Percentiles rank a stretch among this genome's conserved stretches.
These are phyloP conservation scores for Lissocephala sabroskyi DNA, from an alignment of 2,888 invertebrate genomes.

Conservation along the genomic window DNA sequence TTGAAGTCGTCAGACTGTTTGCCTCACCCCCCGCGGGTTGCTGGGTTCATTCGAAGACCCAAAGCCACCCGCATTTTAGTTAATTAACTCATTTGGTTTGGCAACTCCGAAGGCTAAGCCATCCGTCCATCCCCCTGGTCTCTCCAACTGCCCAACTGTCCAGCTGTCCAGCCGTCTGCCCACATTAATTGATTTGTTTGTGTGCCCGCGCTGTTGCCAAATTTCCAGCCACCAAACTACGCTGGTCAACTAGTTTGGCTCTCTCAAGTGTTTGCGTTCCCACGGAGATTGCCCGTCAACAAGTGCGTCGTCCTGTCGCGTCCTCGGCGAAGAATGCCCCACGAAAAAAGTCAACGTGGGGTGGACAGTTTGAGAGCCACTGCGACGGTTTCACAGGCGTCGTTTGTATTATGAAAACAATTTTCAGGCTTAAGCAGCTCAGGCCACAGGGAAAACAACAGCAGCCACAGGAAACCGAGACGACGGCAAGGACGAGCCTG, in stretches of 20 bases:
- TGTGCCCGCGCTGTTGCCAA: slow-evolving; percentile 23
- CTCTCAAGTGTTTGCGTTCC: slow-evolving; percentile 65
- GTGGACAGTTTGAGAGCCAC: too few species aligned
- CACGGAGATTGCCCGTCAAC: slow-evolving; percentile 70
- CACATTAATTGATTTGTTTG: slow-evolving; percentile 66
- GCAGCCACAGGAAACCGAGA: slow-evolving; percentile 7
- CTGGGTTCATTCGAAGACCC: slow-evolving; percentile 6
- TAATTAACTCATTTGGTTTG: slow-evolving; percentile 72
- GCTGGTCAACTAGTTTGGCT: not conserved
- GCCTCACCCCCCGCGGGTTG: too few species aligned
- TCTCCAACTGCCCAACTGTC: slow-evolving; percentile 52
- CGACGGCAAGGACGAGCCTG: slow-evolving; percentile 35
- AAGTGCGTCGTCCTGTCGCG: slow-evolving; percentile 43
- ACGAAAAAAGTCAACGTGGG: too few species aligned
- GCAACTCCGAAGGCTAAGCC: slow-evolving; percentile 58
- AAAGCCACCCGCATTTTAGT: slow-evolving; percentile 72
- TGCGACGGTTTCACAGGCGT: slow-evolving; percentile 33
- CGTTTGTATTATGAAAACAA: slow-evolving; percentile 59
- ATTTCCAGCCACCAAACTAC: slow-evolving; percentile 19
- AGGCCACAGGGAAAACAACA: slow-evolving; percentile 18
- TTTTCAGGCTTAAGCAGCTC: slow-evolving; percentile 60
- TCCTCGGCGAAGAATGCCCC: too few species aligned
- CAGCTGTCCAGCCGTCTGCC: slow-evolving; percentile 16
- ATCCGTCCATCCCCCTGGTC: slow-evolving; percentile 45
- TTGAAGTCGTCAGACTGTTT: slow-evolving; percentile 23